phyloP scores from a whole-genome alignment of 2,113 vertebrate species.

The Coracopsis vasa region DNA sequence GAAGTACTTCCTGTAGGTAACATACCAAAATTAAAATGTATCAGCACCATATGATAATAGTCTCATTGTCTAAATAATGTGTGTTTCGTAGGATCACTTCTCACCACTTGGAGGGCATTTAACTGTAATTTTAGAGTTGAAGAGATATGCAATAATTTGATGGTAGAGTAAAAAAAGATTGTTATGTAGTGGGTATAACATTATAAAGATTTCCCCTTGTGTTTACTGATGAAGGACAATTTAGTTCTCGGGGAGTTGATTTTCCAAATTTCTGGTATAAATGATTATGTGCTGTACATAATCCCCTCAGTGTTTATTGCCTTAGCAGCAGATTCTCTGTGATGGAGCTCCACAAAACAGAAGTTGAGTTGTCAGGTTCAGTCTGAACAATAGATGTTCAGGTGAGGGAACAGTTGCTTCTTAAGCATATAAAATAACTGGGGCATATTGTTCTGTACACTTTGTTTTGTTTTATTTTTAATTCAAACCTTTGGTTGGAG shows the following conservation, averaged over 20 bases:
- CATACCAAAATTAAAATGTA: background rate
- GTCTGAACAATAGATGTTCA: background rate
- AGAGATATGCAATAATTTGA: slow-evolving; percentile 16
- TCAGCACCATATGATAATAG: slow-evolving; percentile 38
- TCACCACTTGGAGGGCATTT: slow-evolving; percentile 50
- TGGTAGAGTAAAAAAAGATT: slow-evolving; percentile 29
- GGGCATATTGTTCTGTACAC: background rate
- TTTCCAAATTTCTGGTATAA: background rate
- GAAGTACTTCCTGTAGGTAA: slow-evolving; percentile 46
- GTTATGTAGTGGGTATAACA: slow-evolving; percentile 30
- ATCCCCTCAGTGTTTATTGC: slow-evolving; percentile 3
- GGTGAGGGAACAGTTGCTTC: background rate
- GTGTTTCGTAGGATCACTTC: slow-evolving; percentile 55
- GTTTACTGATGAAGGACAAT: slow-evolving; percentile 36
- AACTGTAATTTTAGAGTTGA: slow-evolving; percentile 5
- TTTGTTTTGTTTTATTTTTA: background rate
- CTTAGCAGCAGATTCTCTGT: slow-evolving; percentile 17
- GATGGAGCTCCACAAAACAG: background rate
- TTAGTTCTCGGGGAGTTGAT: background rate
- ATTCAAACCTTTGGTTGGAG: background rate
- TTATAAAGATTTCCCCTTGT: background rate
- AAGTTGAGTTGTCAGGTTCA: background rate
- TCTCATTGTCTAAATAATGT: slow-evolving; percentile 39
- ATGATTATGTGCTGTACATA: background rate
- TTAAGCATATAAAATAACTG: background rate